Conservation (phyloP, 2,888 invertebrate species). For the Oscheius onirici region DNA sequence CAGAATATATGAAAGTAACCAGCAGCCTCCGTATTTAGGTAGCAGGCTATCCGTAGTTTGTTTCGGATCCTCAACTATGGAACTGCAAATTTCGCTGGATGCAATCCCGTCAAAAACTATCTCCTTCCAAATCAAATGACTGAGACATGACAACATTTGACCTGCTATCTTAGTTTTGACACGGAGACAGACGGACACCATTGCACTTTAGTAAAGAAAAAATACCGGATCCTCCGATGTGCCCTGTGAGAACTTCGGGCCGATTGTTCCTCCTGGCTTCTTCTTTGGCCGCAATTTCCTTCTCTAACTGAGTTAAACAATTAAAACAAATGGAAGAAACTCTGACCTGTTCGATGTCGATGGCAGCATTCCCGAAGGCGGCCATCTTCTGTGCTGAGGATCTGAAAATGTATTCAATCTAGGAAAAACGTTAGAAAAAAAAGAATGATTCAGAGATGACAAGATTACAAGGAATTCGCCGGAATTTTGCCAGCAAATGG, state of each 20-base stretch:
- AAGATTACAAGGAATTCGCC: neutral
- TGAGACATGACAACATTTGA: neutral
- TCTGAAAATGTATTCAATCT: neutral
- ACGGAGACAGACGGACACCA: slow-evolving; percentile 8
- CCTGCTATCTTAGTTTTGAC: neutral
- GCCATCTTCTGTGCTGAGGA: slow-evolving; percentile 37
- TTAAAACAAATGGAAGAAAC: neutral
- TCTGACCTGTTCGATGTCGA: slow-evolving; percentile 59
- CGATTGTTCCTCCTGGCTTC: slow-evolving; percentile 38
- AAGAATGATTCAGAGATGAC: neutral
- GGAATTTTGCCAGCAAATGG: neutral
- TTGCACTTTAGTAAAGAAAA: neutral
- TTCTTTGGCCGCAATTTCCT: slow-evolving; percentile 68
- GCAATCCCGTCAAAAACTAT: neutral
- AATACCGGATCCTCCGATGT: slow-evolving; percentile 29
- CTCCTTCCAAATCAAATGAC: neutral
- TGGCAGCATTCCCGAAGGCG: slow-evolving; percentile 55
- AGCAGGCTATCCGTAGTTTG: no score
- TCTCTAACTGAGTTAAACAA: slow-evolving; percentile 61
- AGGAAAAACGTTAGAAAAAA: neutral
- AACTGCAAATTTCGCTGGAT: no score
- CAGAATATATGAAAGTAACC: no score
- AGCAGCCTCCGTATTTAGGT: no score
- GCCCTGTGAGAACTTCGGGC: slow-evolving; percentile 46
- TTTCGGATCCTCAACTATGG: no score